phyloP scores from a whole-genome alignment of 2,797 vertebrate species.

The Poecile montanus region DNA sequence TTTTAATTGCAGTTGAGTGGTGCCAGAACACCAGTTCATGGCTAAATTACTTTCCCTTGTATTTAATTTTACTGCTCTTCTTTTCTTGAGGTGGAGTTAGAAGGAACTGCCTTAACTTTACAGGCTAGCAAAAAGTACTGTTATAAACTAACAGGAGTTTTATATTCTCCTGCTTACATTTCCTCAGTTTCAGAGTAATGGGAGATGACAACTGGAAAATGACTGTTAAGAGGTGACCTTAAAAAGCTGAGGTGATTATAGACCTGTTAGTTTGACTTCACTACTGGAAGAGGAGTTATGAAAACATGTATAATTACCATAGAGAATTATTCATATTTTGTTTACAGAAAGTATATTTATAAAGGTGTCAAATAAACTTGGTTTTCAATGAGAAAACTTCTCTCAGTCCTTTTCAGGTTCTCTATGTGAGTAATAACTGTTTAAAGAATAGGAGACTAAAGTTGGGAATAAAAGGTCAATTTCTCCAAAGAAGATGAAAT shows the following conservation, averaged over 20 bases:
- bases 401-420: background rate
- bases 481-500: background rate
- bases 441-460: background rate
- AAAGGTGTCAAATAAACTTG: background rate
- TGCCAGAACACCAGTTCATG: background rate
- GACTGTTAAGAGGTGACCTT: background rate
- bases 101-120: background rate
- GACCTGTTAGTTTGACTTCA: background rate
- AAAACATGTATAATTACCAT: background rate
- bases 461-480: background rate
- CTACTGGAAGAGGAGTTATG: background rate
- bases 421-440: background rate
- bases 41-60: background rate
- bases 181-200: background rate
- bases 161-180: background rate
- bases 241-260: background rate
- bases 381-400: background rate
- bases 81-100: background rate
- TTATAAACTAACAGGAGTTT: background rate
- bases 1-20: background rate
- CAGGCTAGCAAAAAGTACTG: background rate
- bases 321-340: background rate
- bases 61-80: background rate
- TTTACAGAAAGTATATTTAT: background rate
- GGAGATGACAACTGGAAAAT: background rate